Conservation (phyloP, 2,113 vertebrate genomes). For the Menura novaehollandiae region DNA sequence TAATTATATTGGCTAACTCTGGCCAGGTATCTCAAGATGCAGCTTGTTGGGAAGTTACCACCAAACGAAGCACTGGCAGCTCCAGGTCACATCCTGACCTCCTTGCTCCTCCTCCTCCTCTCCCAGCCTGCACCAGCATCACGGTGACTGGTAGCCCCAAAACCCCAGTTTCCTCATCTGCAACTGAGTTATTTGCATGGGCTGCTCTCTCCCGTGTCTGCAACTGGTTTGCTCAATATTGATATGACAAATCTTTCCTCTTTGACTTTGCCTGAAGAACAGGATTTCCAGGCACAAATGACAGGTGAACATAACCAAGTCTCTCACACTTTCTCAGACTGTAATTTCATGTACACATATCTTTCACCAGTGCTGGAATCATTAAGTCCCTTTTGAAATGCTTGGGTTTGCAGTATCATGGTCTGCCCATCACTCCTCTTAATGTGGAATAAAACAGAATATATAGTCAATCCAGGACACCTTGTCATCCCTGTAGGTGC, state of each 20-base stretch:
- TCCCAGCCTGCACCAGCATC: neutral
- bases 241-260: neutral
- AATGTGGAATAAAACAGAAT: no score
- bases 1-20: neutral
- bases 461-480: no score
- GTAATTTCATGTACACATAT: neutral
- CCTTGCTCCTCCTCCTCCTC: neutral
- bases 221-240: neutral
- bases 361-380: neutral
- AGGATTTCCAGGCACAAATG: neutral
- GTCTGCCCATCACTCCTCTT: no score
- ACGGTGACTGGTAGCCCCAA: neutral
- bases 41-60: neutral
- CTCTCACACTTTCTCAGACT: neutral
- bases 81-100: neutral
- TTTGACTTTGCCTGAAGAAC: neutral
- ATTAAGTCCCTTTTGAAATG: neutral
- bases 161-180: neutral
- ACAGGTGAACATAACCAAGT: neutral
- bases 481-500: neutral
- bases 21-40: neutral
- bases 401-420: accelerated
- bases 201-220: neutral
- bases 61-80: neutral
- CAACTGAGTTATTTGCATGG: accelerated